Evolutionary conservation across 2,888 invertebrate species (phyloP).

Genomic region (Drosophila neonasuta): DNA sequence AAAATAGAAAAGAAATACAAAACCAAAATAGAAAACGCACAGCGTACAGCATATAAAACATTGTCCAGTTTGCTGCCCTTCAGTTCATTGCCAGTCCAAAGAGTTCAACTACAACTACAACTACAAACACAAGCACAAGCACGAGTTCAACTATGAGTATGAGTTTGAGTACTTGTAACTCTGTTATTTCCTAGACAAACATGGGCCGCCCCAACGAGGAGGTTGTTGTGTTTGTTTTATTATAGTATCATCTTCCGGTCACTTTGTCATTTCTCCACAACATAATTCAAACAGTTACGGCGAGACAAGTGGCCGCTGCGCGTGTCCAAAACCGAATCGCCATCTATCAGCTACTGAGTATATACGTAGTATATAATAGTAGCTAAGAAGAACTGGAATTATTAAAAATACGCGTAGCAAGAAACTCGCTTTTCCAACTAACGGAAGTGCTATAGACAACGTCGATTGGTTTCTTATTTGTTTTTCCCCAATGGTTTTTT

Average conservation of each 20-base stretch:
- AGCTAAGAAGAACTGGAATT: constrained; percentile 58
- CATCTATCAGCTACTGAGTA: not conserved
- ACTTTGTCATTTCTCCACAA: constrained; percentile 78
- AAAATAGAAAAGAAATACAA: constrained; percentile 27
- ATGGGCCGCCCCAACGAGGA: constrained; percentile 21
- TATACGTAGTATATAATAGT: not conserved
- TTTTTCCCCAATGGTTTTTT: constrained; percentile 10
- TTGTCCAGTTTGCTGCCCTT: constrained; percentile 44
- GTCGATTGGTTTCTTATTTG: constrained; percentile 41
- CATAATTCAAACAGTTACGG: constrained; percentile 76
- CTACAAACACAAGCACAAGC: not conserved
- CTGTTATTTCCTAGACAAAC: constrained; percentile 54
- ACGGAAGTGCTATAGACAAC: constrained; percentile 72
- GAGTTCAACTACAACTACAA: no score
- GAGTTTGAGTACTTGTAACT: not conserved
- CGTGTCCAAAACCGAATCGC: constrained; percentile 48
- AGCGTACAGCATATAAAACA: constrained; percentile 67
- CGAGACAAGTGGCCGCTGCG: constrained; percentile 70
- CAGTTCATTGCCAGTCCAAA: not conserved
- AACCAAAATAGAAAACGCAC: constrained; percentile 49
- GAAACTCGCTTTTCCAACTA: constrained; percentile 28
- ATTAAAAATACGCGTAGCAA: constrained; percentile 40
- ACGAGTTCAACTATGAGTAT: constrained; percentile 8
- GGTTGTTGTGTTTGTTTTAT: constrained; percentile 59
- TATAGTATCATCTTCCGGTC: constrained; percentile 80